These are phyloP conservation scores for Eubucco bourcierii DNA, from an alignment of 2,113 vertebrate species.

Conservation along the genomic window DNA sequence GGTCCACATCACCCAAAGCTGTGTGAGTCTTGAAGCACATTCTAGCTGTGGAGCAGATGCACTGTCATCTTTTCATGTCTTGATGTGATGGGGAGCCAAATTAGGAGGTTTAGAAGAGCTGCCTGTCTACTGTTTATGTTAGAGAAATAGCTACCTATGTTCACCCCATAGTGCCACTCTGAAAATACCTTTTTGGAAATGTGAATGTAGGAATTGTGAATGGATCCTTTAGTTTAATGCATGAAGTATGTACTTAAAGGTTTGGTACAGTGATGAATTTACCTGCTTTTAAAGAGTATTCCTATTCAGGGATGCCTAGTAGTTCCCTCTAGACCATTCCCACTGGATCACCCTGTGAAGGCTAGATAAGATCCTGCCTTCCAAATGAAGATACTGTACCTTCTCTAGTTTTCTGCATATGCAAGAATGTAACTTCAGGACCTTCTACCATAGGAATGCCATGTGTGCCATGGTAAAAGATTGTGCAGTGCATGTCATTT, in stretches of 20 bases:
- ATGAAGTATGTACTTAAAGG: background rate
- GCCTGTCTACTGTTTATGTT: background rate
- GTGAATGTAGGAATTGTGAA: background rate
- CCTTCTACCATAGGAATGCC: background rate
- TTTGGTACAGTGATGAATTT: background rate
- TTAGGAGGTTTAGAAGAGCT: background rate
- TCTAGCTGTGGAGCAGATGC: background rate
- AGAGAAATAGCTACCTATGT: background rate
- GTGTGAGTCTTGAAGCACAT: background rate
- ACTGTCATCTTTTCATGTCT: background rate
- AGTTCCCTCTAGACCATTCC: background rate
- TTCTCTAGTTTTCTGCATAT: background rate
- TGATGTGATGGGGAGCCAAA: background rate
- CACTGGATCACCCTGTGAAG: background rate
- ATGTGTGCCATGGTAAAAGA: background rate
- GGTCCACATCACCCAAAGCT: background rate
- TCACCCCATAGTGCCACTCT: accelerated
- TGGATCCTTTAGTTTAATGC: background rate
- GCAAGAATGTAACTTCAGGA: background rate
- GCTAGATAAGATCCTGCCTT: background rate
- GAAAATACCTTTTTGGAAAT: background rate
- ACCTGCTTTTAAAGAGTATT: background rate
- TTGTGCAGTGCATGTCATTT: background rate
- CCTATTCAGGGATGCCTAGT: background rate
- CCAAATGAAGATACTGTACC: background rate